Percentiles rank a stretch among this genome's conserved stretches.
Evolutionary conservation across 2,888 invertebrate species (phyloP).

Genomic region (Scrobipalpa atriplicella): DNA sequence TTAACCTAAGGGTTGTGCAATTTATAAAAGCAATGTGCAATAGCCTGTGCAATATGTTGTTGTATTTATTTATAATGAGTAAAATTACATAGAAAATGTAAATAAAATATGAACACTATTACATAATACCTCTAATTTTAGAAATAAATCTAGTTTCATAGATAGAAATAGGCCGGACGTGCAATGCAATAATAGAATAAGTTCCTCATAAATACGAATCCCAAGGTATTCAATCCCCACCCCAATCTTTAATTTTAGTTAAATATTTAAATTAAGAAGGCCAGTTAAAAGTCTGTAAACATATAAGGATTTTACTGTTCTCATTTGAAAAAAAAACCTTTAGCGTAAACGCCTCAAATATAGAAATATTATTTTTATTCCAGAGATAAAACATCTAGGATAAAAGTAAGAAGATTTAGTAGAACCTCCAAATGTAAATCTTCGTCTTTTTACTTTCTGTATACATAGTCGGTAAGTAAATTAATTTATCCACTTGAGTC

Average conservation of each 20-base stretch:
- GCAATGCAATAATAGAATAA: conserved; percentile 75
- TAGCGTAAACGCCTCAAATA: too few species aligned
- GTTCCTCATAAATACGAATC: conserved; percentile 31
- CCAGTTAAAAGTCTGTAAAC: too few species aligned
- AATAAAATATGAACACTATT: conserved; percentile 18
- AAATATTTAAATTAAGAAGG: too few species aligned
- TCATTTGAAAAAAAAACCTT: too few species aligned
- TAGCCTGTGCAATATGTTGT: conserved; percentile 58
- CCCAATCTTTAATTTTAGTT: not conserved
- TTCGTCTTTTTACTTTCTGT: too few species aligned
- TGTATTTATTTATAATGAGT: not conserved
- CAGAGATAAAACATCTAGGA: too few species aligned
- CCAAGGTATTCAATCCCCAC: conserved; percentile 2
- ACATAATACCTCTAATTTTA: conserved; percentile 34
- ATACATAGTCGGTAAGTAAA: not conserved
- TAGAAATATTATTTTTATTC: too few species aligned
- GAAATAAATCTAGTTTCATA: conserved; percentile 12
- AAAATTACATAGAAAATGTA: not conserved
- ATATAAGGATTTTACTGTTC: too few species aligned
- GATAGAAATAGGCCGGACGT: conserved; percentile 68
- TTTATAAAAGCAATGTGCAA: conserved; percentile 56
- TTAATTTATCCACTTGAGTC: not conserved
- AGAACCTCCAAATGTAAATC: too few species aligned
- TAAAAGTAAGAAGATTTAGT: too few species aligned
- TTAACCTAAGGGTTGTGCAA: conserved; percentile 46